Evolutionary conservation across 2,113 vertebrate genomes (phyloP).

Genomic region (Mormoops blainvillei): DNA sequence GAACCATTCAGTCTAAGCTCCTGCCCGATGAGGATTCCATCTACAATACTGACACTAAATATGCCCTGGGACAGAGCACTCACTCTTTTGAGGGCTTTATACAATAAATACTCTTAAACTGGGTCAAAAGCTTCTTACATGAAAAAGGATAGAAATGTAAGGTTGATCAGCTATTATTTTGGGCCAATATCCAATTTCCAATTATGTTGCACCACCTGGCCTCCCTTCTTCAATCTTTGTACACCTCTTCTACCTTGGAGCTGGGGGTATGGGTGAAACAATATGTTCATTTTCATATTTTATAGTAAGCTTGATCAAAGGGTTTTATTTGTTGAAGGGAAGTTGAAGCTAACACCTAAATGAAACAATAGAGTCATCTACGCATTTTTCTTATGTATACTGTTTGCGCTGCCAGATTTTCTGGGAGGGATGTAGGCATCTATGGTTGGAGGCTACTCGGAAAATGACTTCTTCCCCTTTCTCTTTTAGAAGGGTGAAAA

Average conservation of each 20-base stretch:
- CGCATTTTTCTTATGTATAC: not conserved
- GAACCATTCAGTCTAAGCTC: not conserved
- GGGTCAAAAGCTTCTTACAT: not conserved
- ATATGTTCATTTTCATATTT: not conserved
- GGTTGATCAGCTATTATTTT: not conserved
- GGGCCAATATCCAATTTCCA: not conserved
- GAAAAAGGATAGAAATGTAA: not conserved
- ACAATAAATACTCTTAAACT: not conserved
- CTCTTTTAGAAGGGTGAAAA: not conserved
- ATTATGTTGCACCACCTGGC: not conserved
- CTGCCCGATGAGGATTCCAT: not conserved
- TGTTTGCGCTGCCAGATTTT: not conserved
- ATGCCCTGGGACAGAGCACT: not conserved
- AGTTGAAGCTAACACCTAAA: not conserved
- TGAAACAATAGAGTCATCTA: not conserved
- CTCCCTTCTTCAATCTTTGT: not conserved
- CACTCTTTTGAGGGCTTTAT: too few species aligned
- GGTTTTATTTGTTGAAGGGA: not conserved
- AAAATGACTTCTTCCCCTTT: not conserved
- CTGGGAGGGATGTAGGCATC: not conserved
- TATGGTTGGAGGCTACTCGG: not conserved
- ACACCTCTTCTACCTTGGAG: not conserved
- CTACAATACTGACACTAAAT: not conserved
- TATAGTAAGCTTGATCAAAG: not conserved
- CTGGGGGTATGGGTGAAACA: not conserved